Conservation (phyloP, 2,888 invertebrate genomes). For the Sipha maydis region DNA sequence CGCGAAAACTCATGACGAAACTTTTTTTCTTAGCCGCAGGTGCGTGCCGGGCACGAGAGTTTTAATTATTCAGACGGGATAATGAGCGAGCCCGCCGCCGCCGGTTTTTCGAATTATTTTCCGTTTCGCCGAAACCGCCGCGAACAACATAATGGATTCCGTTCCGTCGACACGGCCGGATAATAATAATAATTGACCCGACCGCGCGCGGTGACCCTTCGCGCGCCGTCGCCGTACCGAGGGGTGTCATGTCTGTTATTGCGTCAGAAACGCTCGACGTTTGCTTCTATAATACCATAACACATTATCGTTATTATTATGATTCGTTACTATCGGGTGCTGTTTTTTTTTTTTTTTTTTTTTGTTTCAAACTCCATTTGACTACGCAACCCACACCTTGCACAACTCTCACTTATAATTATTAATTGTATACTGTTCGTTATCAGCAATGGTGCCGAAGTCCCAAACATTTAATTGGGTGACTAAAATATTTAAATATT, state of each 20-base stretch:
- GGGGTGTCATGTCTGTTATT: not conserved
- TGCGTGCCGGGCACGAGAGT: not conserved
- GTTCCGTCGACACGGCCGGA: not conserved
- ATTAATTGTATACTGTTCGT: too few relatives aligned
- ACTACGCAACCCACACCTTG: not conserved
- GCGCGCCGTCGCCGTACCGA: not conserved
- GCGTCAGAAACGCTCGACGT: not conserved
- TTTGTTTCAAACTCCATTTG: not conserved
- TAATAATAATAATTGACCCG: not conserved
- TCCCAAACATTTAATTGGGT: too few relatives aligned
- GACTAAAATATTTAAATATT: too few relatives aligned
- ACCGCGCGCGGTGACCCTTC: not conserved
- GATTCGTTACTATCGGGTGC: too few relatives aligned
- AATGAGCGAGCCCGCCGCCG: not conserved
- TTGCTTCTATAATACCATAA: not conserved
- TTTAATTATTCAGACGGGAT: not conserved
- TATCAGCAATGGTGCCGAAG: too few relatives aligned
- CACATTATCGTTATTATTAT: too few relatives aligned
- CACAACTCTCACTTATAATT: too few relatives aligned
- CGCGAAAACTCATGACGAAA: not conserved
- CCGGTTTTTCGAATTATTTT: not conserved
- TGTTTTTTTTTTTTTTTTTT: too few relatives aligned
- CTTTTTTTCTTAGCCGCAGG: not conserved
- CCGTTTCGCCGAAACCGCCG: not conserved
- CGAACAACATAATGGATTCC: not conserved